phyloP scores from a whole-genome alignment of 2,888 invertebrate genomes.

The Ophioninae sp. region DNA sequence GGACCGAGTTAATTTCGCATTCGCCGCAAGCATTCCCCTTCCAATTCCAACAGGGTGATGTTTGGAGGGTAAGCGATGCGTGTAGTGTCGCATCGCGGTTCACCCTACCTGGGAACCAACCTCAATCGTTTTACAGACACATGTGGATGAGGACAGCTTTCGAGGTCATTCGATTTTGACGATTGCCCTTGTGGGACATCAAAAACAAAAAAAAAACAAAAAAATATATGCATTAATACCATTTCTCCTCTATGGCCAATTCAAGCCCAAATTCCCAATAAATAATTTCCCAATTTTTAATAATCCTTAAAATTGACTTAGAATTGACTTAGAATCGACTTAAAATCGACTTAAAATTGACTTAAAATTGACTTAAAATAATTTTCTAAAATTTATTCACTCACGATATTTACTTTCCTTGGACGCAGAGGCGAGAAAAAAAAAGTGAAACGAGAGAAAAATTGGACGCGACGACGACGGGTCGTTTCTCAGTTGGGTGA shows the following conservation, averaged over 20 bases:
- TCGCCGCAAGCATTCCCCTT: constrained; percentile 57
- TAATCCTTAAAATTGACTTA: too few relatives aligned
- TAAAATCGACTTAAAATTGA: too few relatives aligned
- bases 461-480: background rate
- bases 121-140: constrained; percentile 51
- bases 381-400: too few relatives aligned
- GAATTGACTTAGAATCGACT: too few relatives aligned
- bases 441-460: background rate
- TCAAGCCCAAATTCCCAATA: too few relatives aligned
- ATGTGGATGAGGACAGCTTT: background rate
- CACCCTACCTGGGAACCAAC: constrained; percentile 55
- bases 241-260: too few relatives aligned
- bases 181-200: too few relatives aligned
- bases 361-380: too few relatives aligned
- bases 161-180: too few relatives aligned
- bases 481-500: background rate
- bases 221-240: too few relatives aligned
- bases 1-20: constrained; percentile 62
- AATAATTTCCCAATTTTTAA: too few relatives aligned
- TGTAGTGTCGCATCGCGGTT: constrained; percentile 68
- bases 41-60: constrained; percentile 64
- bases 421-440: background rate
- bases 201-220: too few relatives aligned
- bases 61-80: constrained; percentile 74
- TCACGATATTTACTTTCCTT: background rate